A percentile compares a stretch with the other conserved stretches of the same genome.
phyloP scores from a whole-genome alignment of 2,888 invertebrate genomes.

The Dryobota labecula region DNA sequence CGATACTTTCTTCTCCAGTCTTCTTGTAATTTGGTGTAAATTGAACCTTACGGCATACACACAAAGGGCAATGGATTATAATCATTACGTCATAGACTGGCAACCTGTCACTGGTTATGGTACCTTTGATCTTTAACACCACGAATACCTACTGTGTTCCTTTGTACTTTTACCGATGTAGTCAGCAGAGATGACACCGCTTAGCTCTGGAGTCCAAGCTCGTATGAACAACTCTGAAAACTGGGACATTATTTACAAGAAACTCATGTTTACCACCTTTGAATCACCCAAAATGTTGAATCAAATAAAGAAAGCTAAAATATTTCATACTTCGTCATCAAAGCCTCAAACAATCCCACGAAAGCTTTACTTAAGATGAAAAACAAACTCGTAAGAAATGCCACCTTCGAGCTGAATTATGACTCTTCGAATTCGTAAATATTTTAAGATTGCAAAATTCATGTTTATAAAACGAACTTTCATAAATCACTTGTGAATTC shows the following conservation, averaged over 20 bases:
- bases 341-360: slow-evolving; percentile 23
- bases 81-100: slow-evolving; percentile 29
- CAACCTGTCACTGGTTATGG: slow-evolving; percentile 43
- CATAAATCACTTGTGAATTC: slow-evolving; percentile 46
- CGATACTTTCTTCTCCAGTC: neutral
- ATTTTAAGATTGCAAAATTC: slow-evolving; percentile 21
- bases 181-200: slow-evolving; percentile 3
- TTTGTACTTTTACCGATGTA: slow-evolving; percentile 16
- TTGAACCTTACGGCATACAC: neutral
- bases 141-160: slow-evolving; percentile 14
- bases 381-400: slow-evolving; percentile 14
- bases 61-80: slow-evolving; percentile 16
- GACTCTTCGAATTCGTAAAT: slow-evolving; percentile 32
- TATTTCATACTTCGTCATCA: slow-evolving; percentile 24
- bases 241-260: slow-evolving; percentile 9
- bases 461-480: slow-evolving; percentile 25
- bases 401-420: slow-evolving; percentile 32
- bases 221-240: slow-evolving; percentile 4
- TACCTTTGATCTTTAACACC: slow-evolving; percentile 32
- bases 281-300: slow-evolving; percentile 9
- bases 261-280: slow-evolving; percentile 2
- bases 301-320: slow-evolving; percentile 36
- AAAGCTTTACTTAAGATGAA: slow-evolving; percentile 16
- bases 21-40: neutral
- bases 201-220: neutral